Conservation (phyloP, 2,113 vertebrate genomes). For the Neofelis nebulosa region DNA sequence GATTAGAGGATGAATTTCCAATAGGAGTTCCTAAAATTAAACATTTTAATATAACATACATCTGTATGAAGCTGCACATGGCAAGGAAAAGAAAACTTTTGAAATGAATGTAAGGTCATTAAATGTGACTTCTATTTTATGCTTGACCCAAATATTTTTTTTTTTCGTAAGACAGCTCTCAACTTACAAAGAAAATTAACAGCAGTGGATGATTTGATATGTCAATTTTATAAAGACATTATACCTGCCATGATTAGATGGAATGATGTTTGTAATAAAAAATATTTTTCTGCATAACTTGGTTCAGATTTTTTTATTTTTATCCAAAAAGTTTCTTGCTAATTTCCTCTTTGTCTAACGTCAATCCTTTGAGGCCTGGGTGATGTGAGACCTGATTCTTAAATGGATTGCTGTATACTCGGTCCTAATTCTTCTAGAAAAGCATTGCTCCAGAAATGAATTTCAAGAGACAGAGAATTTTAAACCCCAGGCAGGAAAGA, state of each 20-base stretch:
- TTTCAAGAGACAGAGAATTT: neutral
- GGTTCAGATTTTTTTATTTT: neutral
- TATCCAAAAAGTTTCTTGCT: neutral
- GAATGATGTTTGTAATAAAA: neutral
- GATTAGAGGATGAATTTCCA: neutral
- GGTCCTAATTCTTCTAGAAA: neutral
- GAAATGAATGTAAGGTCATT: neutral
- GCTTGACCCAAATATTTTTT: neutral
- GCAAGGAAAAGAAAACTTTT: neutral
- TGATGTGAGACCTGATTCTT: neutral
- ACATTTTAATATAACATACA: neutral
- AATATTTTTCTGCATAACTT: neutral
- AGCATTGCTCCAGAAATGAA: neutral
- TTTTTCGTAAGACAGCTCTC: neutral
- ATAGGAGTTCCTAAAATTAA: neutral
- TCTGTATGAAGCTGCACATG: neutral
- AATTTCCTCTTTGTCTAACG: neutral
- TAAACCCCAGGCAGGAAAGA: neutral
- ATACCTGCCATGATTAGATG: neutral
- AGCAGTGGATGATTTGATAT: neutral
- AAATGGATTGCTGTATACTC: neutral
- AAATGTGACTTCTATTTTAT: constrained; percentile 4
- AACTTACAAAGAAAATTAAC: neutral
- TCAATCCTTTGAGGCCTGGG: neutral
- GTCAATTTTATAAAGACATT: neutral